These are phyloP conservation scores for Netta rufina DNA, from an alignment of 2,797 vertebrate genomes.

Conservation along the genomic window DNA sequence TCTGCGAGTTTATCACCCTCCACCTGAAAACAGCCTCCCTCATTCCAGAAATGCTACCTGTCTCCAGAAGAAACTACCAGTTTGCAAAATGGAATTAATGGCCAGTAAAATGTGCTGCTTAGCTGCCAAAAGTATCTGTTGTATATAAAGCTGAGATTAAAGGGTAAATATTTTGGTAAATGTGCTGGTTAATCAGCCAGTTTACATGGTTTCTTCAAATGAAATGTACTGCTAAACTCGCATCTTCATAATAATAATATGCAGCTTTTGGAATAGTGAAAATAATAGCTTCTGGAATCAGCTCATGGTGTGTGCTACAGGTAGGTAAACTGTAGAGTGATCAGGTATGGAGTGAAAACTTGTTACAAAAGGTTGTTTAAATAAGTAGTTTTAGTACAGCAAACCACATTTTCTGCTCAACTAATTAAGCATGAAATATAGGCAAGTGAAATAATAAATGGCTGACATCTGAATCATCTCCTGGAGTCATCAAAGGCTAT, in stretches of 20 bases:
- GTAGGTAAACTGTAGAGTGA: not conserved
- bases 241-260: not conserved
- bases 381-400: not conserved
- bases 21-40: not conserved
- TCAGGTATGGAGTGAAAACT: not conserved
- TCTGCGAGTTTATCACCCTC: not conserved
- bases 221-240: accelerated
- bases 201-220: not conserved
- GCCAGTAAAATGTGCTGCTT: not conserved
- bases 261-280: not conserved
- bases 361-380: accelerated
- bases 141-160: constrained; percentile 20
- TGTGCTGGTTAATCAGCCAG: not conserved
- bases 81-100: not conserved
- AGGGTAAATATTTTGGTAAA: constrained; percentile 19
- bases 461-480: not conserved
- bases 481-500: not conserved
- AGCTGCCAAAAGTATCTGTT: not conserved
- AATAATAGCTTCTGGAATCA: not conserved
- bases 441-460: not conserved
- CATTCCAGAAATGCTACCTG: not conserved
- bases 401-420: not conserved
- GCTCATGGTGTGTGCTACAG: not conserved
- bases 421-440: not conserved
- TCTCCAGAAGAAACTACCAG: not conserved